These are phyloP conservation scores for Xestia c-nigrum DNA, from an alignment of 2,888 invertebrate species.

Conservation along the genomic window DNA sequence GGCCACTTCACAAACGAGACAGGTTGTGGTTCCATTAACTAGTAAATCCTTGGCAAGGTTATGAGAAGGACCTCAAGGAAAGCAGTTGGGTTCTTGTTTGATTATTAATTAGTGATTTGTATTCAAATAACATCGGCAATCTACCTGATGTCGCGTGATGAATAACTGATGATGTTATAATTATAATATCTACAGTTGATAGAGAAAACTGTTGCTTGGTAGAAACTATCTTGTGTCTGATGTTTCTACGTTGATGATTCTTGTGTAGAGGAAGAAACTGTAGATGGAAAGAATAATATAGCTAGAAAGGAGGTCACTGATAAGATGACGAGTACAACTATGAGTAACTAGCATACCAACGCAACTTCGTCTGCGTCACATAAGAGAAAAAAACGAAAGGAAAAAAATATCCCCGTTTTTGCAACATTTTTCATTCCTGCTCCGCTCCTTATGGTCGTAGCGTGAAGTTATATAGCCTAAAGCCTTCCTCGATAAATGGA, in stretches of 20 bases:
- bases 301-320: too few species aligned
- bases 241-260: background rate
- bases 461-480: too few species aligned
- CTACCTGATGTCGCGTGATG: conserved; percentile 18
- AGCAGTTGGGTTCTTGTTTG: conserved; percentile 16
- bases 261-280: too few species aligned
- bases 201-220: conserved; percentile 1
- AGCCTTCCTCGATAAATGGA: too few species aligned
- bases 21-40: background rate
- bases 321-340: too few species aligned
- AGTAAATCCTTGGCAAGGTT: conserved; percentile 11
- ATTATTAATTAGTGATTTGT: conserved; percentile 44
- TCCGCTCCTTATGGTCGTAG: too few species aligned
- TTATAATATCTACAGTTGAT: background rate
- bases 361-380: too few species aligned
- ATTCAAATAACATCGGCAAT: conserved; percentile 37
- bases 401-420: too few species aligned
- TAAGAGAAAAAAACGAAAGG: too few species aligned
- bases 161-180: conserved; percentile 29
- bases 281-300: too few species aligned
- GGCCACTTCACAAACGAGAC: background rate
- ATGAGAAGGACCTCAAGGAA: conserved; percentile 12
- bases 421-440: too few species aligned
- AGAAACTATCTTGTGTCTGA: background rate
- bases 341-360: too few species aligned